Evolutionary conservation across 2,113 vertebrate species (phyloP), one percentile per base, ranked within the genome.

Genomic region (Takifugu flavidus): DNA sequence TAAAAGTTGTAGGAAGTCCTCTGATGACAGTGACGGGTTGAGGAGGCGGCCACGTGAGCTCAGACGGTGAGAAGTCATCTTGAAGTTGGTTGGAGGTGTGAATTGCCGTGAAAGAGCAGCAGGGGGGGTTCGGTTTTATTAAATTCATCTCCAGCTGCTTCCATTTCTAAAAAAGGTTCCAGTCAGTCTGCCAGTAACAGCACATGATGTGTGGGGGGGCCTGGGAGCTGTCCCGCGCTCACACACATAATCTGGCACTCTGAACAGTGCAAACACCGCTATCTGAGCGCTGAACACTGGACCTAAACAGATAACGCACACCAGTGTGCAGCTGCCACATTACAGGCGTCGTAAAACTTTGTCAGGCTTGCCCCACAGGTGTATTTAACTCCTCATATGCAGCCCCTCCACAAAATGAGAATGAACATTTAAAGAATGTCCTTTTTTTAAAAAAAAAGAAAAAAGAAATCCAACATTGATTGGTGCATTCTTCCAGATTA

Each of bases 181-280:
- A 56, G n/a, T 25, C 28, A 10, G 46, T 73, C 67, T 81, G 72
- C 79, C 79, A 87, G 46, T 58, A 72, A 62, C 39, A 34, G 68
- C 85, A 80, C 79, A 81, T 84, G 81, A 85, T 70, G 62, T 58
- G 53, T 59, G 57, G 25, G 50, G 20, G 4, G 51, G 62, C 29
- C 59, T 70, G 68, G 14, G 0, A 39, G 42, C 52, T 53, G 20
- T 75, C 69, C 53, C 56, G n/a, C 74, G 34, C 64, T 50, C 43
- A 43, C 20, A 25, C 14, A 39, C 42, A 28, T 20, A 1, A 10
- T 46, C 67, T 63, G 31, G n/a, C n/a, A 6, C 20, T 7, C n/a
- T 2, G 13, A 47, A 15, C 13, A n/a, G 45, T n/a, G 13, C 45
- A 47, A 47, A 39, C 34, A 39, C 7, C 34, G 11, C 34, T 39